A percentile compares a stretch with the other conserved stretches of the same genome.
These are phyloP conservation scores for Sebastes ruberrimus DNA, from an alignment of 2,797 vertebrate species.

Conservation along the genomic window DNA sequence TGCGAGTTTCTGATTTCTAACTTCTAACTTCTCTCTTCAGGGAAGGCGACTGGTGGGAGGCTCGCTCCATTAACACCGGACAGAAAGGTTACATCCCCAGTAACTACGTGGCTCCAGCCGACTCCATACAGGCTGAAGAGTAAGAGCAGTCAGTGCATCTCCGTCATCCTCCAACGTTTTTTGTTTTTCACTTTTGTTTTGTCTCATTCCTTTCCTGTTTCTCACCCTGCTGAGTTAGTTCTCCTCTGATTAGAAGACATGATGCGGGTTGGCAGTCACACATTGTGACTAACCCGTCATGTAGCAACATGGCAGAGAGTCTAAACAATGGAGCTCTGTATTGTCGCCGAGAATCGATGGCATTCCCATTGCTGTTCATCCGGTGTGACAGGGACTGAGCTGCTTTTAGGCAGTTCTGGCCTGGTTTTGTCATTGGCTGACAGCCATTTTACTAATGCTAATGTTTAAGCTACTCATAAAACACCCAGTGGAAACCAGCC, in stretches of 20 bases:
- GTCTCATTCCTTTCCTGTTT: background rate
- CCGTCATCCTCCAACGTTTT: background rate
- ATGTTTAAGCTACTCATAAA: background rate
- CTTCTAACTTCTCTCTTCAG: slow-evolving; percentile 69
- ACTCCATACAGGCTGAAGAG: slow-evolving; percentile 99
- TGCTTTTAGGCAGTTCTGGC: background rate
- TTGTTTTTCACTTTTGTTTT: background rate
- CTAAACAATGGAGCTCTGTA: slow-evolving; percentile 38
- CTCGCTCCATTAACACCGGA: slow-evolving; percentile 95
- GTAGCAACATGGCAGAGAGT: background rate
- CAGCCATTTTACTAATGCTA: background rate
- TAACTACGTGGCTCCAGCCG: slow-evolving; percentile 98
- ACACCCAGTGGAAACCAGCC: background rate
- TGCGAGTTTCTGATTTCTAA: slow-evolving; percentile 12
- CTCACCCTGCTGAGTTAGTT: background rate
- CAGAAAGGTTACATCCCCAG: slow-evolving; percentile 98
- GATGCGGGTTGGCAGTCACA: background rate
- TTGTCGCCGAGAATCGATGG: background rate
- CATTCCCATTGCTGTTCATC: slow-evolving; percentile 24
- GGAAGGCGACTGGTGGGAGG: slow-evolving; percentile 99
- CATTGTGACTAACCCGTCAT: slow-evolving; percentile 17
- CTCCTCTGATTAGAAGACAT: slow-evolving; percentile 11
- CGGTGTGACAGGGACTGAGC: slow-evolving; percentile 29
- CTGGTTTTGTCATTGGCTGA: slow-evolving; percentile 4
- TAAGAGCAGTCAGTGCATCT: slow-evolving; percentile 76